Evolutionary conservation across 2,888 invertebrate species (phyloP).

Genomic region (Clitarchus hookeri): DNA sequence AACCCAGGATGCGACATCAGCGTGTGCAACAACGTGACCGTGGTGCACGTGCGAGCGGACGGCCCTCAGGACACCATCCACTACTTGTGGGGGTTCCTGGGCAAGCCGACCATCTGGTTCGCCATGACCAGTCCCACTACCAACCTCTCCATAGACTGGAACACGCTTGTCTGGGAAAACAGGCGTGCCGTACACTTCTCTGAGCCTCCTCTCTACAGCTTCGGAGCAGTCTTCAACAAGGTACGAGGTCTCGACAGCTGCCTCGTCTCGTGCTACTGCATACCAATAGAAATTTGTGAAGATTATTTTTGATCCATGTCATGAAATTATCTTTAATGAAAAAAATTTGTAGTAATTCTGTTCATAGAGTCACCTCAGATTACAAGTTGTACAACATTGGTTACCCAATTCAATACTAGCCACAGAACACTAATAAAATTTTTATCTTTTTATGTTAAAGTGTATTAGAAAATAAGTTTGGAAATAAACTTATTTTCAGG

Average conservation of each 20-base stretch:
- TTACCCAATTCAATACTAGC: too few relatives aligned
- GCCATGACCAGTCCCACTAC: slow-evolving; percentile 58
- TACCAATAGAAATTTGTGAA: too few relatives aligned
- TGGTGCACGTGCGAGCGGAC: slow-evolving; percentile 62
- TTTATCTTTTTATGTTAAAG: too few relatives aligned
- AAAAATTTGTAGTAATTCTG: too few relatives aligned
- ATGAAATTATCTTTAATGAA: too few relatives aligned
- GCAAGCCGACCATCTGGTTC: slow-evolving; percentile 63
- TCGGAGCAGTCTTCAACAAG: slow-evolving; percentile 65
- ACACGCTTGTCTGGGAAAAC: slow-evolving; percentile 49
- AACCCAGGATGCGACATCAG: slow-evolving; percentile 53
- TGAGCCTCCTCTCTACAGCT: slow-evolving; percentile 60
- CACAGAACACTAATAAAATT: too few relatives aligned
- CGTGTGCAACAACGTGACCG: slow-evolving; percentile 51
- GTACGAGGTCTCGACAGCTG: slow-evolving; percentile 51
- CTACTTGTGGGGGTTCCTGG: slow-evolving; percentile 69
- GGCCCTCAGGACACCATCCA: slow-evolving; percentile 65
- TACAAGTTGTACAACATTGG: too few relatives aligned
- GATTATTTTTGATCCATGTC: too few relatives aligned
- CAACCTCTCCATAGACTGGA: slow-evolving; percentile 60
- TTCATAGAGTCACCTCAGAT: too few relatives aligned
- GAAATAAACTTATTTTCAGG: too few relatives aligned
- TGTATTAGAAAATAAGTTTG: too few relatives aligned
- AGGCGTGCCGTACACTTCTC: slow-evolving; percentile 54
- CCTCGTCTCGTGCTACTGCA: too few relatives aligned